phyloP scores from a whole-genome alignment of 35 echinoderm and acorn worm species.

The Ophioderma brevispina region DNA sequence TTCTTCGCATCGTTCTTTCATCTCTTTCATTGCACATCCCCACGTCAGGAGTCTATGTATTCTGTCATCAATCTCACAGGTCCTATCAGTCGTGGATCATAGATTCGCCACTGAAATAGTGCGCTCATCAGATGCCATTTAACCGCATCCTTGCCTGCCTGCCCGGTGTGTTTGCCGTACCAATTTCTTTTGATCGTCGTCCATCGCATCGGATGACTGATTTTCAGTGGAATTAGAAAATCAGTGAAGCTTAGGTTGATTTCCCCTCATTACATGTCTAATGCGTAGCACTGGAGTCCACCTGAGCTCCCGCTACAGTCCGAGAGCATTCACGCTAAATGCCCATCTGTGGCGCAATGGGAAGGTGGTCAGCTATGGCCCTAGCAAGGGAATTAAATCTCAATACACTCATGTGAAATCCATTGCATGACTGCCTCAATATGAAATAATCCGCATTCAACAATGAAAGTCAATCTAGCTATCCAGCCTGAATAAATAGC shows the following conservation, averaged over 20 bases:
- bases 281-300: not conserved
- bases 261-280: not conserved
- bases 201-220: not conserved
- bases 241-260: not conserved
- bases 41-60: too few species aligned
- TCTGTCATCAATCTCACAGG: too few species aligned
- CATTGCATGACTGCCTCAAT: not conserved
- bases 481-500: not conserved
- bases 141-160: too few species aligned
- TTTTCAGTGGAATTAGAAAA: slow-evolving; percentile 4
- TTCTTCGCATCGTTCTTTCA: too few species aligned
- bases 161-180: too few species aligned
- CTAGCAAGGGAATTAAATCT: too few species aligned
- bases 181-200: not conserved
- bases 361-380: too few species aligned
- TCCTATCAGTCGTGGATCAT: too few species aligned
- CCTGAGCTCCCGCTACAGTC: not conserved
- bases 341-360: too few species aligned
- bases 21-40: too few species aligned
- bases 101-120: too few species aligned
- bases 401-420: not conserved
- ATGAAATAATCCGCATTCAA: slow-evolving; percentile 4
- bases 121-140: too few species aligned
- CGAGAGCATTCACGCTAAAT: not conserved
- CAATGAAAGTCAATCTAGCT: not conserved